Evolutionary conservation across 64 coral and sea anemone species (phyloP), one percentile per base, ranked within the genome.

Genomic region (Pocillopora damicornis): DNA sequence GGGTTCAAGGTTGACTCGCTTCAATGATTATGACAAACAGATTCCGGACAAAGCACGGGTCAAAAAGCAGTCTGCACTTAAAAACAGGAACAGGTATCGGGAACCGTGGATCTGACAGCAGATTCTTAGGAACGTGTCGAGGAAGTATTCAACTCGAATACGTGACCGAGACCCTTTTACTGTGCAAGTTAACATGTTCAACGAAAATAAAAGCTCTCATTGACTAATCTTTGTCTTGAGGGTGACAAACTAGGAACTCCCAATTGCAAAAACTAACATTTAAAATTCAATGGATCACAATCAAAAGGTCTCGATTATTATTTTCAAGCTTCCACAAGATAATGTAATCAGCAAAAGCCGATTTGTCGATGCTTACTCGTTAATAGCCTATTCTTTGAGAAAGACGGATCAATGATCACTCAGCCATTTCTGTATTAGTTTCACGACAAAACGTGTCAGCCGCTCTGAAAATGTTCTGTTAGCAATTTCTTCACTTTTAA

Each of bases 21-120:
- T 73, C 63, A 85, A 18, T 85, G 81, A 85, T 85, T 85, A 72
- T 85, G 81, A 85, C 81, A 85, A 85, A 85, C 81, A 85, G 81
- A 73, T 58, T 83, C 64, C 64, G 37, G 20, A 25, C 64, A 72
- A 67, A 83, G 42, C 81, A 73, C 81, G 65, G 81, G 81, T 85
- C 81, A 85, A 72, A 85, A 58, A 66, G 15, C 37, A 72, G 81
- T 85, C 81, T 72, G 81, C 15, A 42, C 61, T 63, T 72, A 65
- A 85, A 85, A 85, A 85, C 20, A 13, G 11, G 81, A 72, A 72
- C 81, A 72, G 37, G 81, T n/a, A 18, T 58, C 13, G 51, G 80
- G 65, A 45, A 85, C 81, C 20, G 0, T 22, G 81, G 81, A 85
- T 85, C 59, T 30, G 79, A 62, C 34, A 18, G 72, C 37, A 66